These are phyloP conservation scores for Epizoanthus ramosus DNA, from an alignment of 92 coral and sea anemone genomes.

Conservation along the genomic window DNA sequence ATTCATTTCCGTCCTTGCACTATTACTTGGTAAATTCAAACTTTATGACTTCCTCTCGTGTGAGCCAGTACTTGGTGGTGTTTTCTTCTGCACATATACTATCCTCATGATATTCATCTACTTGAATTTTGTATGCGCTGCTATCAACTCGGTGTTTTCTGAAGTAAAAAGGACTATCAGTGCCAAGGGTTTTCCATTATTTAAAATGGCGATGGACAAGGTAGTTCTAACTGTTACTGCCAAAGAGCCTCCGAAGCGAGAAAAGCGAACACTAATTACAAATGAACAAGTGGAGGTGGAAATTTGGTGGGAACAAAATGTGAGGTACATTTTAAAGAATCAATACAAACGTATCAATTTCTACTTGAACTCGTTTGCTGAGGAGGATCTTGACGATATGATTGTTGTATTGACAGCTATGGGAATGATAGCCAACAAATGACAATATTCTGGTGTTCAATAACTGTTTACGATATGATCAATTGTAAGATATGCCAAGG, in stretches of 20 bases:
- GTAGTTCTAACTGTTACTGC: neutral
- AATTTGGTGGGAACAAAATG: neutral
- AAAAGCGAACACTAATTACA: neutral
- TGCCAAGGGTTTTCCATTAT: neutral
- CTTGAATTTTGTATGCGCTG: neutral
- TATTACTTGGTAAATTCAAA: neutral
- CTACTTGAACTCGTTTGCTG: conserved; percentile 1
- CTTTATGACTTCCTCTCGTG: neutral
- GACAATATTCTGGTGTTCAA: neutral
- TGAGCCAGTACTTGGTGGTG: neutral
- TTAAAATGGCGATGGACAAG: neutral
- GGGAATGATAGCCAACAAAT: neutral
- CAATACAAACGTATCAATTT: neutral
- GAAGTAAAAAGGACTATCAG: neutral
- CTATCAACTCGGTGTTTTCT: neutral
- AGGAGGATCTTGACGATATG: neutral
- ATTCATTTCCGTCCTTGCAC: neutral
- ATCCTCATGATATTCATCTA: neutral
- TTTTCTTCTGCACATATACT: neutral
- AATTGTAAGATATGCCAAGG: too few relatives aligned
- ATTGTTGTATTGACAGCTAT: neutral
- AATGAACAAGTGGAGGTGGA: neutral
- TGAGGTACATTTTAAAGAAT: neutral
- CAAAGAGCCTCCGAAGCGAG: neutral
- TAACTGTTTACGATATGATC: too few relatives aligned